Conservation (phyloP, 2,888 invertebrate genomes). For the Hedya salicella region DNA sequence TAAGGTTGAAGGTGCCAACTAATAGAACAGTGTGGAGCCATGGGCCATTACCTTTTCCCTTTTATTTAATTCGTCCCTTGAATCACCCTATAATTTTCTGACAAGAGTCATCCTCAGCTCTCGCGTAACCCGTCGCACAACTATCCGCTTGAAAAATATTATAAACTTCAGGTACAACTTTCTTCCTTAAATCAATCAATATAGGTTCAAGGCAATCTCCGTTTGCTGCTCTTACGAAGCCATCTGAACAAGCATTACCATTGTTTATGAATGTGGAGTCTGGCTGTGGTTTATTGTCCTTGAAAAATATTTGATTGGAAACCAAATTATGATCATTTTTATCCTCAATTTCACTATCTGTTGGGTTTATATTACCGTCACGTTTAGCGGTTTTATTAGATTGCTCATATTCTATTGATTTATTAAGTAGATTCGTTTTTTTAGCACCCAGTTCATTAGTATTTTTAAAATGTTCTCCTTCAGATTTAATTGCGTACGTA, state of each 20-base stretch:
- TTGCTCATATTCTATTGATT: background rate
- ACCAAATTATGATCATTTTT: slow-evolving; percentile 11
- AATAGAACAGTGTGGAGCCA: too few species aligned
- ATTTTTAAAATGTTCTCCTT: background rate
- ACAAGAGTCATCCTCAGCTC: slow-evolving; percentile 28
- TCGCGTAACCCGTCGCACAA: slow-evolving; percentile 11
- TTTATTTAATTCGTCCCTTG: too few species aligned
- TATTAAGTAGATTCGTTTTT: background rate
- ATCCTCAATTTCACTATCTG: background rate
- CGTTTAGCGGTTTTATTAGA: background rate
- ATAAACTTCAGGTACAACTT: background rate
- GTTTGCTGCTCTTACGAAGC: slow-evolving; percentile 15
- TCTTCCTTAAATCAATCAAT: slow-evolving; percentile 1
- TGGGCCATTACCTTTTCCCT: too few species aligned
- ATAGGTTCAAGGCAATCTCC: slow-evolving; percentile 17
- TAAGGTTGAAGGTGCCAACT: too few species aligned
- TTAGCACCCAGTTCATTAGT: slow-evolving; percentile 5
- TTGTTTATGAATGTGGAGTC: background rate
- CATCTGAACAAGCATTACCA: slow-evolving; percentile 1
- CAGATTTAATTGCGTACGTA: background rate
- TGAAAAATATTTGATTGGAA: slow-evolving; percentile 27
- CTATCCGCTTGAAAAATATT: slow-evolving; percentile 11
- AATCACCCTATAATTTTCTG: slow-evolving; percentile 8
- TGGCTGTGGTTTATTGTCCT: slow-evolving; percentile 2
- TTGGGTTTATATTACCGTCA: too few species aligned